Base-by-base conservation (phyloP, 2,797 vertebrate genomes). In the Enteromius thamalakanensis region DNA sequence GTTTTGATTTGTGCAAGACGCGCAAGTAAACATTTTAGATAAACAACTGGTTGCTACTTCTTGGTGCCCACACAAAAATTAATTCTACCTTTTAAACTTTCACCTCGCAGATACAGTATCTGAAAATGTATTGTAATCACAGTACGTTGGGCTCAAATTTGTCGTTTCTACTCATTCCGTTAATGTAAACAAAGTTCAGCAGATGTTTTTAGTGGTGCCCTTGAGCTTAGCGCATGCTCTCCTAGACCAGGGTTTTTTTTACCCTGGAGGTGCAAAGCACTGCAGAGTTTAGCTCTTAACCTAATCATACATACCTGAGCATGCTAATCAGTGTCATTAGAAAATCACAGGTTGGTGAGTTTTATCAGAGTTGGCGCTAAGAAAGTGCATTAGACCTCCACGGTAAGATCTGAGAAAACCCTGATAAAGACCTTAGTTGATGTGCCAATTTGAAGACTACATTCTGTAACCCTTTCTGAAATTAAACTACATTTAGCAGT, bases 1-100 rank as follows among this genome's bases (percentile, higher is more conserved):
- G 9, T 78, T 65, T 37, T 19, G 53, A 79, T 19, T 85, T 89
- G 91, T 93, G 91, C 90, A 93, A 91, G 86, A 81, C 23, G 87
- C 58, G 89, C 68, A 76, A 67, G 86, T 88, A 92, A 93, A 93
- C 92, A 90, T 89, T 87, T 87, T 69, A 4, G n/a, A 14, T 26
- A 40, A 72, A 87, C 79, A 69, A 78, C 17, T 32, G n/a, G 1
- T 15, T 58, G 21, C 19, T 67, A 51, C 45, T 58, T 58, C 14
- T 49, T 72, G 45, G 3, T 32, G 17, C 26, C 32, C 32, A 11
- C 19, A 32, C 4, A 32, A 11, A 51, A 21, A 6, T 49, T 3
- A 21, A 5, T 29, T 3, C 45, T 69, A 19, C 23, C 4, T 51
- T 51, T 51, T 51, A 21, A 65, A 74, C 1, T 0, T 68, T 74